A percentile compares a stretch with the other conserved stretches of the same genome.
Conservation (phyloP, 2,113 vertebrate genomes). For the Ptychochromis oligacanthus region DNA sequence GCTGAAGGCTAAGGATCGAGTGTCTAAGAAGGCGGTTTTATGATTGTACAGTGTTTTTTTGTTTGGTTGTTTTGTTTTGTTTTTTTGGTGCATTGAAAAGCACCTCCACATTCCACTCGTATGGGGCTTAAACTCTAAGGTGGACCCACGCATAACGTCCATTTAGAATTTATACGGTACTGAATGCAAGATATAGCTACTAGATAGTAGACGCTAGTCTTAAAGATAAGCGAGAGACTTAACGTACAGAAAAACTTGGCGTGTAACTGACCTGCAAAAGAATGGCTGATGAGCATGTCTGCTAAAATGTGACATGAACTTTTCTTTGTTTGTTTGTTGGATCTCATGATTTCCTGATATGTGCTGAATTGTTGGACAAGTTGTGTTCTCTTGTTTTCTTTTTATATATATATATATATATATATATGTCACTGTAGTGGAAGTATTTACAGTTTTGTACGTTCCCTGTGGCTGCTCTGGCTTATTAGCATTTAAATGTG, state of each 20-base stretch:
- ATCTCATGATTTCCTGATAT: slow-evolving; percentile 51
- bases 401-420: slow-evolving; percentile 29
- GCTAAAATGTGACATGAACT: slow-evolving; percentile 41
- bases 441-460: slow-evolving; percentile 61
- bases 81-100: slow-evolving; percentile 8
- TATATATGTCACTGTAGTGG: slow-evolving; percentile 67
- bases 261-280: slow-evolving; percentile 19
- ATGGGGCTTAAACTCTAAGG: not conserved
- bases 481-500: slow-evolving; percentile 54
- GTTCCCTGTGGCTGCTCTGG: slow-evolving; percentile 63
- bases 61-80: not conserved
- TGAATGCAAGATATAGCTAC: slow-evolving; percentile 30
- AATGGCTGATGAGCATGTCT: slow-evolving; percentile 63
- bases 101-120: slow-evolving; percentile 39
- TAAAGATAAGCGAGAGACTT: slow-evolving; percentile 37
- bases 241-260: not conserved
- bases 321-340: slow-evolving; percentile 25
- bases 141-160: not conserved
- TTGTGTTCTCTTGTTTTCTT: slow-evolving; percentile 47
- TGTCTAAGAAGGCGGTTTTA: slow-evolving; percentile 37
- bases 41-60: slow-evolving; percentile 59
- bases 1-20: slow-evolving; percentile 21
- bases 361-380: slow-evolving; percentile 49
- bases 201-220: slow-evolving; percentile 42
- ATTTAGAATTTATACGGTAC: slow-evolving; percentile 39